Conservation (phyloP, 2,888 invertebrate species). For the Watsonalla binaria region DNA sequence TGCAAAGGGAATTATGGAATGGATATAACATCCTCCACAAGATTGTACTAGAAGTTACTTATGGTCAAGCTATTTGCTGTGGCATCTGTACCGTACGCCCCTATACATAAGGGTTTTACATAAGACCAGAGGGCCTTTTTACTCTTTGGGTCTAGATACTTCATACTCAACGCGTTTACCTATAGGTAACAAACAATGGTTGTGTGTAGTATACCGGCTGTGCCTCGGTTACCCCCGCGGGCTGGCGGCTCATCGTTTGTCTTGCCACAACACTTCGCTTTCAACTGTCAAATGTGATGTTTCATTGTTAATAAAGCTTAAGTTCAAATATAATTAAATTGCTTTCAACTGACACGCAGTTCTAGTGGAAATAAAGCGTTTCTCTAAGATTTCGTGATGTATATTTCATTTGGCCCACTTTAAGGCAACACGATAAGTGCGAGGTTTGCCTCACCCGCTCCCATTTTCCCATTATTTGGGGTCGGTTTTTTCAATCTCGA, state of each 20-base stretch:
- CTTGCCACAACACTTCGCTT: slow-evolving; percentile 36
- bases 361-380: slow-evolving; percentile 13
- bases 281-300: slow-evolving; percentile 51
- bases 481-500: neutral
- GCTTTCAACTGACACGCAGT: slow-evolving; percentile 17
- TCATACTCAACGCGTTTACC: no score
- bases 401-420: slow-evolving; percentile 6
- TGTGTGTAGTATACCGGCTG: slow-evolving; percentile 15
- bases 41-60: no score
- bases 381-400: slow-evolving; percentile 6
- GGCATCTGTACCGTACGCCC: no score
- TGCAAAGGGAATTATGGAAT: no score
- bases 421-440: neutral
- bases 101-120: no score
- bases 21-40: no score
- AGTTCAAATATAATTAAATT: slow-evolving; percentile 32
- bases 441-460: neutral
- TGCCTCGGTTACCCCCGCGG: slow-evolving; percentile 12
- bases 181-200: neutral
- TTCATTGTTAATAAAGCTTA: slow-evolving; percentile 39
- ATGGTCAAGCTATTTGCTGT: no score
- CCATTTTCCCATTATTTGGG: neutral
- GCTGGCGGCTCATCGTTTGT: slow-evolving; percentile 29
- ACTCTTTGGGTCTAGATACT: no score
- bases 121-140: no score